Percentiles rank a stretch among this genome's conserved stretches.
These are phyloP conservation scores for Rhagium mordax DNA, from an alignment of 2,888 invertebrate species.

Conservation along the genomic window DNA sequence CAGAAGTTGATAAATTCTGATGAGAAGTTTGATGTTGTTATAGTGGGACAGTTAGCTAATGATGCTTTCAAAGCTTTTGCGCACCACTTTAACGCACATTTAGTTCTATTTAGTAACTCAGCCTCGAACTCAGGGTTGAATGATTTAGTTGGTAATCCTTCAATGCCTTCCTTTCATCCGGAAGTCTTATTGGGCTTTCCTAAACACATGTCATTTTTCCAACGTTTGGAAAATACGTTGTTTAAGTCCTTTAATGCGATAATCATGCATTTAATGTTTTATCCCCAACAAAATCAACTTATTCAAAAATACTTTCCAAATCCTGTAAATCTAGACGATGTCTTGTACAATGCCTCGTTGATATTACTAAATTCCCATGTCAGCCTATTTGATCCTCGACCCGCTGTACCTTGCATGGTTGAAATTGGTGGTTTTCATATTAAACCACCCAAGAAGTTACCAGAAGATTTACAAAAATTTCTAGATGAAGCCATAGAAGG, in stretches of 20 bases:
- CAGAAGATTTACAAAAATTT: constrained; percentile 71
- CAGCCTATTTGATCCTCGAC: constrained; percentile 70
- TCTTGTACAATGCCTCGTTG: constrained; percentile 57
- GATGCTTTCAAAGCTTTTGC: constrained; percentile 69
- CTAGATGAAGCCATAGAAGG: constrained; percentile 73
- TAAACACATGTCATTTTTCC: not conserved
- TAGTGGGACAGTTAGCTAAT: constrained; percentile 70
- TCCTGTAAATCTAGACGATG: constrained; percentile 52
- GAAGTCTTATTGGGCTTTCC: constrained; percentile 59
- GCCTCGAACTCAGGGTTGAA: constrained; percentile 69
- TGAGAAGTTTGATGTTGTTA: constrained; percentile 64
- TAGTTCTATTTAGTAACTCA: no score
- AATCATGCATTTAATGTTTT: not conserved
- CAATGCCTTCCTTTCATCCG: constrained; percentile 72
- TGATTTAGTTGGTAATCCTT: constrained; percentile 70
- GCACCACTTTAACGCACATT: constrained; percentile 61
- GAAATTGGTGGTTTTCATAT: constrained; percentile 75
- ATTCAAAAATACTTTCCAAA: constrained; percentile 40
- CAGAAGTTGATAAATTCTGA: constrained; percentile 62
- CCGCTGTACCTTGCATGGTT: constrained; percentile 73
- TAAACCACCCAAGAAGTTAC: constrained; percentile 54
- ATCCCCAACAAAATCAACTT: constrained; percentile 14
- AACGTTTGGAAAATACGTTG: not conserved
- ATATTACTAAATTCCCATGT: constrained; percentile 68
- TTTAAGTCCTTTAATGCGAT: not conserved